Base-by-base conservation (phyloP, 2,797 vertebrate genomes). In the Melanotaenia pygmaea region DNA sequence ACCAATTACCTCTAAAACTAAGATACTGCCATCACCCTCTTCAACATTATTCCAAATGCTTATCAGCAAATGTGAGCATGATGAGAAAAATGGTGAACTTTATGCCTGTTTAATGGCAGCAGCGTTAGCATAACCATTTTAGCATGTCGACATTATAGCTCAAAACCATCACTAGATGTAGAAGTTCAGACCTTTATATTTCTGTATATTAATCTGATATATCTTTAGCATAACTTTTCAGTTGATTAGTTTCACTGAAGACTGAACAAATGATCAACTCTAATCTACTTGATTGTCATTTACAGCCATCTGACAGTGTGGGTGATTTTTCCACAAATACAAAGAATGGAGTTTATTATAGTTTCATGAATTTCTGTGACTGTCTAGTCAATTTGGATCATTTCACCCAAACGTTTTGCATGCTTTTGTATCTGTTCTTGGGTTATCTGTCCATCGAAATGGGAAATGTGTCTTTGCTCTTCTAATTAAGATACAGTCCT, bases 401-500 rank as follows among this genome's bases (percentile, higher is more conserved):
- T 34, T 22, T 5, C 20, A 11, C n/a, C 32, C 14, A 54, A 53
- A 38, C 57, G 32, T 7, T 60, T 40, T 30, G 51, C 32, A 64
- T 58, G 24, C 32, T 47, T 59, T 64, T 1, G 3, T 64, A 57
- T 69, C 14, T 76, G 47, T 47, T 76, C 22, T 20, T 59, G 50
- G 50, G 57, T 37, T 74, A 59, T 83, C 70, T 69, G 57, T 16
- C 38, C 58, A 51, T 38, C 71, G 74, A 66, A 69, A 64, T 69
- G 74, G 70, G 71, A 82, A 84, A 87, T 70, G 58, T 77, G 24
- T 74, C 73, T 77, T 78, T 73, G 70, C 74, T 76, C 74, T 69
- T 84, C 83, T 82, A 80, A 86, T 86, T 81, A 84, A 87, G 68
- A 84, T 77, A 37, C 66, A 83, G 69, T 83, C 76, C 76, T 77